Base-by-base conservation (phyloP, 2,113 vertebrate genomes). In the Mohoua ochrocephala region DNA sequence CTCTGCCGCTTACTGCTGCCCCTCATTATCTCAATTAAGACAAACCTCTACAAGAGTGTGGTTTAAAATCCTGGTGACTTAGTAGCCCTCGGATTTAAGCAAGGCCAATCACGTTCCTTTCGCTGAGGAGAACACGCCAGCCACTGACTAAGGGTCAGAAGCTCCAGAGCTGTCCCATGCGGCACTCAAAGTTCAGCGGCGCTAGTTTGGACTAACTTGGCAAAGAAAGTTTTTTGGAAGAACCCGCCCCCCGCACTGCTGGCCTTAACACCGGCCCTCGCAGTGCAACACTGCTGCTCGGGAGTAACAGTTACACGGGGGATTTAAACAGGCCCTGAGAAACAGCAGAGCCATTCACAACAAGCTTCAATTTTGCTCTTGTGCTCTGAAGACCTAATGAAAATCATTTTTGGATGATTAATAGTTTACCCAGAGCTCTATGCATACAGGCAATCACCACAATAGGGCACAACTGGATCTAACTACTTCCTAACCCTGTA, bases 11-110 rank as follows among this genome's bases (percentile, higher is more conserved):
- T 75, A 87, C 64, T 95, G 83, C 47, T 84, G 91, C 80, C 69
- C 91, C 80, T 97, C 84, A 92, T 97, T 95, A 97, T 89, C 56
- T 68, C 93, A 95, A 96, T 96, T 97, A 97, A 70, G 26, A 49
- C 41, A 80, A 93, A 75, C 95, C 89, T 97, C 93, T 93, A 89
- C 33, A 45, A 91, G 68, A 84, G 21, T 5, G 35, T 84, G 69
- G 86, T 87, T 93, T 87, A 28, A 76, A 74, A 54, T 11, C 27
- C 74, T 26, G 33, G 70, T 95, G 92, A 94, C 82, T 77, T 80
- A 44, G 91, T 11, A 80, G 64, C 35, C 63, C 84, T 80, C 16
- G 33, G 35, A 71, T 84, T 78, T 52, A 63, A 57, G 35, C 33
- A 44, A 61, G 41, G 33, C 33, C 73, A 74, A 67, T 59, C 63